Evolutionary conservation across 2,888 invertebrate genomes (phyloP).

Genomic region (Heteromyza rotundicornis): DNA sequence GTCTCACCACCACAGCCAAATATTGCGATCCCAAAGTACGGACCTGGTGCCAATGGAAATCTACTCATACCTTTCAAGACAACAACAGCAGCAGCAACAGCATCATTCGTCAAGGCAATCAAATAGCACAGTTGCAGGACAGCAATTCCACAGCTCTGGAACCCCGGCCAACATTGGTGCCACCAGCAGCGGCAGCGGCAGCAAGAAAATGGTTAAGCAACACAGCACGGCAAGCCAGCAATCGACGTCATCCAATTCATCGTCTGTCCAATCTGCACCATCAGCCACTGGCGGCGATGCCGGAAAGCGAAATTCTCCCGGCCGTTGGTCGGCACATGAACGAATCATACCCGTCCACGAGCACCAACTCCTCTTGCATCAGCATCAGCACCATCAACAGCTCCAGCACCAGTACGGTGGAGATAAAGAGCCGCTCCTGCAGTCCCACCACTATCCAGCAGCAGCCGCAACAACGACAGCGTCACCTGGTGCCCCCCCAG

Average conservation of each 20-base stretch:
- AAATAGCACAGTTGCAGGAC: background rate
- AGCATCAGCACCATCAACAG: slow-evolving; percentile 22
- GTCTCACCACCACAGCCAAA: slow-evolving; percentile 43
- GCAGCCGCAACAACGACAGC: slow-evolving; percentile 5
- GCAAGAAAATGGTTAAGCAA: slow-evolving; percentile 45
- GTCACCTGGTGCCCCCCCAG: background rate
- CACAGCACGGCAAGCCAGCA: slow-evolving; percentile 48
- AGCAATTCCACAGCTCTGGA: background rate
- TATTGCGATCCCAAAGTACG: slow-evolving; percentile 56
- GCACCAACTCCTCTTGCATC: slow-evolving; percentile 17
- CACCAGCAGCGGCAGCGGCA: background rate
- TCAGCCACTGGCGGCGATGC: slow-evolving; percentile 17
- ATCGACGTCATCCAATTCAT: slow-evolving; percentile 47
- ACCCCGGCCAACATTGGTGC: background rate
- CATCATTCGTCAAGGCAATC: no score
- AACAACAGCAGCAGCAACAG: slow-evolving; percentile 30
- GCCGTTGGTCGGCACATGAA: slow-evolving; percentile 33
- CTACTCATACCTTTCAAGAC: slow-evolving; percentile 43
- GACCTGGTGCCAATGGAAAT: slow-evolving; percentile 54
- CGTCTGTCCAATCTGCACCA: slow-evolving; percentile 47
- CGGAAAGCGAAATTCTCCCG: slow-evolving; percentile 33
- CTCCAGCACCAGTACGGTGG: slow-evolving; percentile 20
- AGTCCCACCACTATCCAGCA: background rate
- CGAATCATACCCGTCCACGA: slow-evolving; percentile 30
- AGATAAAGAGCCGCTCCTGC: slow-evolving; percentile 20